Conservation (phyloP, 2,797 vertebrate species). For the Tragopan temminckii region DNA sequence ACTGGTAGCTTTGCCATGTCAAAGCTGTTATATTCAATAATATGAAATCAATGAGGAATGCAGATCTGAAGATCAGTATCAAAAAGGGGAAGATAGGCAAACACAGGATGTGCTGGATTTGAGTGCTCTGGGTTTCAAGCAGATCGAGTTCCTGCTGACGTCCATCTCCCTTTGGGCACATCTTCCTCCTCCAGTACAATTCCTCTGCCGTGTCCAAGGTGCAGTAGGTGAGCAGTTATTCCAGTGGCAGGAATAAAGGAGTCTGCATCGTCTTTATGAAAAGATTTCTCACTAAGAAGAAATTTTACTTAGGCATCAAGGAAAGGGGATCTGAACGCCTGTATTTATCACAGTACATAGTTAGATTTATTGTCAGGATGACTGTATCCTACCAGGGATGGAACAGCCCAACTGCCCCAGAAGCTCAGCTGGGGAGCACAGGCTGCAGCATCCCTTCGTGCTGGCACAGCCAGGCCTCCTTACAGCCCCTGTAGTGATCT, state of each 20-base stretch:
- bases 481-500: background rate
- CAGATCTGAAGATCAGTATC: background rate
- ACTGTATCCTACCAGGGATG: fast-evolving
- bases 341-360: background rate
- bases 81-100: background rate
- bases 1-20: background rate
- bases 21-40: background rate
- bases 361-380: background rate
- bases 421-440: background rate
- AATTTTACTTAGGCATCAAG: background rate
- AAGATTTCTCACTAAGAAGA: background rate
- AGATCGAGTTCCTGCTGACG: background rate
- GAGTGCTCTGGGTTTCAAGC: background rate
- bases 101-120: background rate
- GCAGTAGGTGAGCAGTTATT: background rate
- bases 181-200: background rate
- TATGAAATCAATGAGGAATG: background rate
- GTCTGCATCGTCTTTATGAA: background rate
- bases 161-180: background rate
- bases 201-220: background rate
- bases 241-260: background rate
- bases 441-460: background rate
- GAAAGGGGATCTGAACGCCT: background rate
- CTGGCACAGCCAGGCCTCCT: background rate
- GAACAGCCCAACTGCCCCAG: background rate